phyloP scores from a whole-genome alignment of 2,797 vertebrate genomes.

The Todus mexicanus region DNA sequence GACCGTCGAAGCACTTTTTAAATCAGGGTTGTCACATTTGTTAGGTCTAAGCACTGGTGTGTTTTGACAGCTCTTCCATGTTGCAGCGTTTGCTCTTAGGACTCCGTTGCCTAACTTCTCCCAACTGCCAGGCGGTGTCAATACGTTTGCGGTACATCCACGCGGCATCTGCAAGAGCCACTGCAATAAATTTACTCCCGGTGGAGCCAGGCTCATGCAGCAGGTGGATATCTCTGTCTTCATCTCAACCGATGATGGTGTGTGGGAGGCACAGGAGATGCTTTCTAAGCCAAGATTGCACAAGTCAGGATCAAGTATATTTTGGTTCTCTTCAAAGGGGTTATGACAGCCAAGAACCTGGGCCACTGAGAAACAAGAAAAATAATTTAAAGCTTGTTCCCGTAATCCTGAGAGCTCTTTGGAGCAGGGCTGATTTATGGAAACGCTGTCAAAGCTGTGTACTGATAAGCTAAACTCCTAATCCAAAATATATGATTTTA shows the following conservation, averaged over 20 bases:
- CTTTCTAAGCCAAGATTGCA: neutral
- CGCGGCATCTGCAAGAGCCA: accelerated
- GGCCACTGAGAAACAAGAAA: neutral
- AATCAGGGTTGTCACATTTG: slow-evolving; percentile 12
- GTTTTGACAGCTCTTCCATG: slow-evolving; percentile 21
- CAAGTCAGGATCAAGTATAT: neutral
- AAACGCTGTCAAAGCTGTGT: neutral
- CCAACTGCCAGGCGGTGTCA: neutral
- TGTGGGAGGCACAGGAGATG: neutral
- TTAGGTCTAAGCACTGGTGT: slow-evolving; percentile 41
- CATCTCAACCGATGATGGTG: neutral
- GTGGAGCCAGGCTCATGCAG: neutral
- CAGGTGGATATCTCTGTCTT: neutral
- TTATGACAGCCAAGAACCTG: neutral
- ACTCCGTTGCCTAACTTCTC: neutral
- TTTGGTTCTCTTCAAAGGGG: neutral
- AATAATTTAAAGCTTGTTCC: neutral
- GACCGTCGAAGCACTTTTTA: slow-evolving; percentile 56
- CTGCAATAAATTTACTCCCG: neutral
- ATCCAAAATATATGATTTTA: neutral
- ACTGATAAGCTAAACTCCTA: neutral
- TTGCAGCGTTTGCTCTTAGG: slow-evolving; percentile 3
- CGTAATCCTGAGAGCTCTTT: neutral
- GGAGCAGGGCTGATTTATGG: neutral
- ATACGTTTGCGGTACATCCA: neutral